Evolutionary conservation across 2,888 invertebrate genomes (phyloP).

Genomic region (Dyspetes luteomarginatus): DNA sequence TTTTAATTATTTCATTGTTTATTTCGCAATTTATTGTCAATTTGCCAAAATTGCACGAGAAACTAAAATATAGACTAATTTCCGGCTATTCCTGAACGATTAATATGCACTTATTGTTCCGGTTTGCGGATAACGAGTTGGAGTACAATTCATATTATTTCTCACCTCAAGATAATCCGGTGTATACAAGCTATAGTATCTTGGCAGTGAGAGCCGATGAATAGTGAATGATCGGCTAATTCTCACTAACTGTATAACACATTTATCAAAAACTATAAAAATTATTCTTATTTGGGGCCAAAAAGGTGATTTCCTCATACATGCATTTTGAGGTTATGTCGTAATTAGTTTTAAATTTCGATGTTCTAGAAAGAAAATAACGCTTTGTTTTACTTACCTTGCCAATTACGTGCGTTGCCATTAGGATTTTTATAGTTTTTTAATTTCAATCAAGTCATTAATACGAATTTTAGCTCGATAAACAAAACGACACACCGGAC

Average conservation of each 20-base stretch:
- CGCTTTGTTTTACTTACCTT: constrained; percentile 40
- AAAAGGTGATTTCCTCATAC: too few relatives aligned
- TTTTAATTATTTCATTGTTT: too few relatives aligned
- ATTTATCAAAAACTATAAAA: background rate
- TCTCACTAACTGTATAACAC: constrained; percentile 26
- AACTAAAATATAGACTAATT: too few relatives aligned
- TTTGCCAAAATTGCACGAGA: too few relatives aligned
- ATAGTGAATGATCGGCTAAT: constrained; percentile 21
- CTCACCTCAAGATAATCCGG: constrained; percentile 91
- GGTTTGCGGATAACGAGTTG: constrained; percentile 13
- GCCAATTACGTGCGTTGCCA: constrained; percentile 43
- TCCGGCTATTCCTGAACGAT: too few relatives aligned
- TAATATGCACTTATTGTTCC: too few relatives aligned
- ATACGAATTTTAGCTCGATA: constrained; percentile 11
- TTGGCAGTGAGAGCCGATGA: constrained; percentile 52
- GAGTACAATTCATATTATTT: constrained; percentile 62
- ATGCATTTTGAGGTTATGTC: constrained; percentile 4
- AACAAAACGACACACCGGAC: constrained; percentile 13
- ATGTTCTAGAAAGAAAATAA: background rate
- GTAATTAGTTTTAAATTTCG: background rate
- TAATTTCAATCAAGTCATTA: constrained; percentile 5
- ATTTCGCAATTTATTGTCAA: too few relatives aligned
- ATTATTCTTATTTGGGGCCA: too few relatives aligned
- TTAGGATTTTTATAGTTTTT: background rate
- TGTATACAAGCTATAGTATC: constrained; percentile 84